Evolutionary conservation across 2,113 vertebrate genomes (phyloP).

Genomic region (Felis catus): DNA sequence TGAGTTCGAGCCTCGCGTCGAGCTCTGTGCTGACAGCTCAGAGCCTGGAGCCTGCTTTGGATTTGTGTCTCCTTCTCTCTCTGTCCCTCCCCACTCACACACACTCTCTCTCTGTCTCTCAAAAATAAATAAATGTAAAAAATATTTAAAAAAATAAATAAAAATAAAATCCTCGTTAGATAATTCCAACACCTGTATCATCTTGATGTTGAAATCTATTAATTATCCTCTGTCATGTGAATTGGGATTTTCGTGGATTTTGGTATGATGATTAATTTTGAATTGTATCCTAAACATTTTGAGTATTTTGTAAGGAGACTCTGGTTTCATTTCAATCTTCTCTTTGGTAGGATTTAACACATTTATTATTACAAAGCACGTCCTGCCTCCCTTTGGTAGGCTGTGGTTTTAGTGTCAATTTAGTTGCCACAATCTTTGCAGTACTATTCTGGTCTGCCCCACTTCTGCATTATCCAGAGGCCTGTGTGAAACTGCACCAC

Average conservation of each 20-base stretch:
- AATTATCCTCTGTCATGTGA: background rate
- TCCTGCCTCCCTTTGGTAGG: background rate
- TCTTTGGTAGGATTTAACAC: background rate
- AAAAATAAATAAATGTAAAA: too few species aligned
- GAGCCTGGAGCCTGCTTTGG: too few species aligned
- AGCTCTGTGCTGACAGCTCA: too few species aligned
- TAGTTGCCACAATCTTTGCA: background rate
- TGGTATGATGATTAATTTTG: background rate
- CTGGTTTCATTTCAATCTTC: background rate
- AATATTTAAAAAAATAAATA: too few species aligned
- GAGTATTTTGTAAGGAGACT: background rate
- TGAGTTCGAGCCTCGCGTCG: too few species aligned
- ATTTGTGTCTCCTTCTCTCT: too few species aligned
- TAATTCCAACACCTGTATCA: background rate
- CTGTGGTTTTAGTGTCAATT: background rate
- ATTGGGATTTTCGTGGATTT: background rate
- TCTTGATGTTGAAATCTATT: background rate
- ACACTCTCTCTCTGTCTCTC: too few species aligned
- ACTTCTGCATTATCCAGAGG: too few species aligned
- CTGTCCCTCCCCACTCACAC: too few species aligned
- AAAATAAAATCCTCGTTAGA: background rate
- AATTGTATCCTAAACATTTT: background rate
- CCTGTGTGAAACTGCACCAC: background rate
- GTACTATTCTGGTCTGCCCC: background rate
- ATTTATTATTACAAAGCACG: background rate